Percentiles rank a stretch among this genome's conserved stretches.
Evolutionary conservation across 2,888 invertebrate species (phyloP).

Genomic region (Limnephilus marmoratus): DNA sequence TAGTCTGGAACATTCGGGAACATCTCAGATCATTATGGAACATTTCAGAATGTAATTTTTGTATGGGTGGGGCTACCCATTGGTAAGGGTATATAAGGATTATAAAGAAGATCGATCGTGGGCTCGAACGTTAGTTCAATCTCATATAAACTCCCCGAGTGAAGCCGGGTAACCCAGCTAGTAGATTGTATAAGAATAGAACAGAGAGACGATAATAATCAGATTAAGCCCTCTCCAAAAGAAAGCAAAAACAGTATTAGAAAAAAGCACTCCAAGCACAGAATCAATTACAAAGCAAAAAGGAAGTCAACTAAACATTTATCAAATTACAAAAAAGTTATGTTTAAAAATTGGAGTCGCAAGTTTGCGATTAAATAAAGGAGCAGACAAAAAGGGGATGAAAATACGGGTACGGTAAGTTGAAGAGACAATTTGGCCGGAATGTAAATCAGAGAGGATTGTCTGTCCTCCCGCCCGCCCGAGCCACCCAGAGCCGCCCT

Average conservation of each 20-base stretch:
- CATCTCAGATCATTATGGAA: no score
- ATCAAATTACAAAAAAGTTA: conserved; percentile 49
- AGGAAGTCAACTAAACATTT: conserved; percentile 33
- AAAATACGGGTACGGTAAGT: conserved; percentile 53
- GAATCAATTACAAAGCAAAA: conserved; percentile 36
- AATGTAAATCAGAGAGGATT: conserved; percentile 64
- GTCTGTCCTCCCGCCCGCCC: conserved; percentile 22
- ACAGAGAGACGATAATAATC: not conserved
- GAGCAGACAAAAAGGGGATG: conserved; percentile 55
- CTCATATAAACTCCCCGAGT: no score
- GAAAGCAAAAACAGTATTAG: not conserved
- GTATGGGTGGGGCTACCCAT: no score
- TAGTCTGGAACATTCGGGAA: no score
- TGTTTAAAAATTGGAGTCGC: conserved; percentile 44
- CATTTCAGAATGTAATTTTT: no score
- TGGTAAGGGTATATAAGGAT: no score
- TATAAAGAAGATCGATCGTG: no score
- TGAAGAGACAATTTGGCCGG: conserved; percentile 64
- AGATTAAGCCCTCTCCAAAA: not conserved
- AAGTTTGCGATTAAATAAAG: conserved; percentile 53
- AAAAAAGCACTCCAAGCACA: not conserved
- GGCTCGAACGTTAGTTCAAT: no score
- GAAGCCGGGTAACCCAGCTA: no score
- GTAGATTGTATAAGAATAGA: not conserved
- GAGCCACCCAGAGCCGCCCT: not conserved